Base-by-base conservation (phyloP, 2,113 vertebrate genomes). In the Pimephales promelas region DNA sequence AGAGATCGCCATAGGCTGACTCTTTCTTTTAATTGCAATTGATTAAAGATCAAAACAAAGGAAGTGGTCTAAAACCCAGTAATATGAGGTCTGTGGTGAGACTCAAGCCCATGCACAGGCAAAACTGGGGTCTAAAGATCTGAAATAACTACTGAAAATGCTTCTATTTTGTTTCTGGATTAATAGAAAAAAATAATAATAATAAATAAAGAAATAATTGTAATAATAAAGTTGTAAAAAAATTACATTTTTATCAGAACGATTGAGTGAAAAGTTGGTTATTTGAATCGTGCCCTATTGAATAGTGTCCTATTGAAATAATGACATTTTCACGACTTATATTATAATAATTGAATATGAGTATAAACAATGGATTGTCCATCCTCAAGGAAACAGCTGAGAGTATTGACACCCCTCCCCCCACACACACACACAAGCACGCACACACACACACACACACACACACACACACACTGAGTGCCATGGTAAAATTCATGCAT, bases 21-120 rank as follows among this genome's bases (percentile, higher is more conserved):
- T 54, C 31, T 56, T 76, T 52, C 52, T 57, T 57, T 76, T 76
- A 57, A 57, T 57, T 76, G 31, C 52, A 76, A 57, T 57, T n/a
- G 52, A 76, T 76, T 31, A 22, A 75, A 76, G 20, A 34, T 10
- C 28, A 57, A 31, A 76, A 36, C 10, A 11, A 10, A 76, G 26
- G 14, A 74, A 76, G 22, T 36, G 74, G n/a, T 34, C 74, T 56
- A 34, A 56, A 76, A 36, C 56, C 31, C 31, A 76, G 57, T 76
- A 57, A 76, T 28, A 5, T 22, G 18, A 76, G 8, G 10, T 56
- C 10, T 57, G 31, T 18, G 45, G 14, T 28, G 4, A 52, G 26
- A 28, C 24, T 49, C 70, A 24, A 73, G 16, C 43, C 24, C 16
- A 28, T 52, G 72, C 26, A 74, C 43, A 31, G 22, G n/a, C n/a